Evolutionary conservation across 1,140 invertebrate species (phyloP).

Genomic region (Drosophila rhopaloa): DNA sequence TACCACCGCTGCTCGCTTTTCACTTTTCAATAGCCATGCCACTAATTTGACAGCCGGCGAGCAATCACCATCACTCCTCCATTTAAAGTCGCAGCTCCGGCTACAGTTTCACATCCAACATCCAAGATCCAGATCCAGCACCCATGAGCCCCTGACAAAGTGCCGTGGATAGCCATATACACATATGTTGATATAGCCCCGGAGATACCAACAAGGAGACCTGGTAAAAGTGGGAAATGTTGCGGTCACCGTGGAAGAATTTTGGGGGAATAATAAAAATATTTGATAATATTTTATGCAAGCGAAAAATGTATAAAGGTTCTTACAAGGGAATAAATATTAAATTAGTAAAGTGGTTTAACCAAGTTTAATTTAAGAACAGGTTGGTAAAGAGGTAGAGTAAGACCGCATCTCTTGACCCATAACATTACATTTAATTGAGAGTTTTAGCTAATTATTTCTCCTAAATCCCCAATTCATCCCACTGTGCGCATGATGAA

Average conservation of each 20-base stretch:
- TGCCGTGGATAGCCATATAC: slow-evolving; percentile 59
- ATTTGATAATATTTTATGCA: too few species aligned
- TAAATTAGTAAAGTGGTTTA: too few species aligned
- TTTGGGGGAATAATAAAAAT: too few species aligned
- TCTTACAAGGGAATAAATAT: too few species aligned
- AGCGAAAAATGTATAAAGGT: too few species aligned
- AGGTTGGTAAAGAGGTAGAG: too few species aligned
- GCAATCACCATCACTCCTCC: slow-evolving; percentile 72
- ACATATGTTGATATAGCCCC: slow-evolving; percentile 48
- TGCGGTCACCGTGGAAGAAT: not conserved
- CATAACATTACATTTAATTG: too few species aligned
- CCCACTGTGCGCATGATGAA: slow-evolving; percentile 39
- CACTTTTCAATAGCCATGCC: slow-evolving; percentile 75
- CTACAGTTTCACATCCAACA: not conserved
- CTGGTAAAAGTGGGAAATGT: not conserved
- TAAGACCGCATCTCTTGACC: too few species aligned
- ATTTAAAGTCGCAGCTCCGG: not conserved
- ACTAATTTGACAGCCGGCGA: slow-evolving; percentile 80
- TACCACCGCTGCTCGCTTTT: slow-evolving; percentile 61
- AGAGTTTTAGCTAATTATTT: not conserved
- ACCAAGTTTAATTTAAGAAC: too few species aligned
- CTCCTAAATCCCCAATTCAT: too few species aligned
- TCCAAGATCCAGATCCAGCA: not conserved
- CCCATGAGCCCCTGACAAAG: slow-evolving; percentile 53
- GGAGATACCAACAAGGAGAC: slow-evolving; percentile 13